Percentiles rank a stretch among this genome's conserved stretches.
Evolutionary conservation across 2,888 invertebrate genomes (phyloP).

Genomic region (Pasiphila rectangulata): DNA sequence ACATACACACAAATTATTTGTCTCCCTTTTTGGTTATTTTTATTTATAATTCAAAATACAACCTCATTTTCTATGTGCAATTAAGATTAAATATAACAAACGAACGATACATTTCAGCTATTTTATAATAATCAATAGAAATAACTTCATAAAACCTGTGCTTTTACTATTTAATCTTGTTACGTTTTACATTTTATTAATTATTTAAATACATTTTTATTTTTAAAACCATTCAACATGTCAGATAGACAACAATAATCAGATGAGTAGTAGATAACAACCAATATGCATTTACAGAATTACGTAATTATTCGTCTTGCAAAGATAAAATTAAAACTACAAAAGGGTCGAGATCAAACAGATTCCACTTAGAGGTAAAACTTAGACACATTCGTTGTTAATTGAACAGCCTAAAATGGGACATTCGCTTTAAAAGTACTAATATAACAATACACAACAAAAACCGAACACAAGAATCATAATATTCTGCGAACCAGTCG

Average conservation of each 20-base stretch:
- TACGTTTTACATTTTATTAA: constrained; percentile 42
- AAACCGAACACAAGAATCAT: constrained; percentile 24
- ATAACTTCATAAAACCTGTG: constrained; percentile 63
- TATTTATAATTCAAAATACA: constrained; percentile 66
- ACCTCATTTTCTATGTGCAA: constrained; percentile 79
- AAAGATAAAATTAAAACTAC: not conserved
- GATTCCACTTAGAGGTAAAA: constrained; percentile 40
- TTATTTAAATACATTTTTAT: constrained; percentile 23
- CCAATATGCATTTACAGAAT: constrained; percentile 6
- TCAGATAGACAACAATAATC: constrained; percentile 39
- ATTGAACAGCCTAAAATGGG: constrained; percentile 72
- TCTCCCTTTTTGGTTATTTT: constrained; percentile 67
- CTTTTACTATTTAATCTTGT: constrained; percentile 63
- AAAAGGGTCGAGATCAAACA: constrained; percentile 24
- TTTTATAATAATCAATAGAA: constrained; percentile 48
- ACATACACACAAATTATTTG: constrained; percentile 80
- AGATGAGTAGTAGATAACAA: constrained; percentile 17
- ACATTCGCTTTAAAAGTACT: constrained; percentile 40
- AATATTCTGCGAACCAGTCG: constrained; percentile 59
- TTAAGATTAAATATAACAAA: constrained; percentile 63
- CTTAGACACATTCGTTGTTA: constrained; percentile 66
- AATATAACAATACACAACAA: constrained; percentile 28
- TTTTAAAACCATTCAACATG: constrained; percentile 34
- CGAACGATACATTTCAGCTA: constrained; percentile 54
- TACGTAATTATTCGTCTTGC: constrained; percentile 3